Evolutionary conservation across 2,888 invertebrate species (phyloP), one percentile per base, ranked within the genome.

Genomic region (Atethmia centrago): DNA sequence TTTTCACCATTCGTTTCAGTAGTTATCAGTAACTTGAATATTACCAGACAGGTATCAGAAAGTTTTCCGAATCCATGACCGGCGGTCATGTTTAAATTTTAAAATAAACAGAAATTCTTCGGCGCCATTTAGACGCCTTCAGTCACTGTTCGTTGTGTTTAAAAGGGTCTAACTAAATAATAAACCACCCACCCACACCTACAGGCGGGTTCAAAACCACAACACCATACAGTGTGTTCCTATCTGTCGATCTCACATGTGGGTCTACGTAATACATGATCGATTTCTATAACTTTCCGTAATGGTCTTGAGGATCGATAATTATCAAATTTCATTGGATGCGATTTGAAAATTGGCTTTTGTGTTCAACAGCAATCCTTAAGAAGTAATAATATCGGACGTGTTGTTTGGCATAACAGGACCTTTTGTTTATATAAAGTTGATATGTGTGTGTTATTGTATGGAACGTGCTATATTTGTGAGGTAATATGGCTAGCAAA

Each of bases 161-260:
- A 81, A 86, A 90, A 88, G 86, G 90, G 89, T 88, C 88, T 84
- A 89, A 91, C 91, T 85, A 91, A 92, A n/a, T n/a, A 92, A 93
- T 89, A 92, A 91, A 91, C 90, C 84, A 83, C 77, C 87, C 88
- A 90, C 91, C 90, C 90, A 90, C 91, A 89, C 88, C 86, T 85
- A 85, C 84, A 88, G 87, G 88, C 92, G 90, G 91, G 86, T 89
- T 82, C 71, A 80, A 88, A 91, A 90, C 92, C 91, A 92, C 89
- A 92, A 91, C 88, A 90, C 73, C 85, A 89, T 90, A 92, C 65
- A 74, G 58, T 53, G 66, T 90, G 92, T 86, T 90, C 74, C 78
- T 87, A 84, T 79, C 84, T 51, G 73, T 71, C 49, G 71, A 79
- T 85, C 83, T 66, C 68, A 71, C 74, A 83, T 77, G 84, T 78